Conservation (phyloP, 2,888 invertebrate species). For the Stegana nigrithorax region DNA sequence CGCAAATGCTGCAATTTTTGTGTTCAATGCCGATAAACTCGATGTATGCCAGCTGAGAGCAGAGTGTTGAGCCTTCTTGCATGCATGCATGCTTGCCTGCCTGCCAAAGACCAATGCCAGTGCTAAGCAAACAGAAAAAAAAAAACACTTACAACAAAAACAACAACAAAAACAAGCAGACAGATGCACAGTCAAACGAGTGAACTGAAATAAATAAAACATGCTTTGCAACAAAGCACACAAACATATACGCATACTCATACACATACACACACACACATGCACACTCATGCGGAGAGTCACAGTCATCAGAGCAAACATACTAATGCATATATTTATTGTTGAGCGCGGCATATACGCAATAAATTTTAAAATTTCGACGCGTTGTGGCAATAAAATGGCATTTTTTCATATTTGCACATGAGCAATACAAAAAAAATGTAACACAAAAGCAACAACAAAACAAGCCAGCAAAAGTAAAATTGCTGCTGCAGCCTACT, state of each 20-base stretch:
- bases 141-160: no score
- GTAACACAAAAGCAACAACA: no score
- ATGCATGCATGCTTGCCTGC: neutral
- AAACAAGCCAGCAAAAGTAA: neutral
- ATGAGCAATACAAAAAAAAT: no score
- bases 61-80: neutral
- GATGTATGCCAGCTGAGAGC: constrained; percentile 7
- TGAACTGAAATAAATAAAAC: neutral
- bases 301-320: no score
- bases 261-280: constrained; percentile 8
- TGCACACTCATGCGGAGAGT: neutral
- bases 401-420: constrained; percentile 58
- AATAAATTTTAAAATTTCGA: constrained; percentile 57
- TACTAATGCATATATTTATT: constrained; percentile 48
- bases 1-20: constrained; percentile 14
- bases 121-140: neutral
- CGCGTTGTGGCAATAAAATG: constrained; percentile 56
- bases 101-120: neutral
- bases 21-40: constrained; percentile 13
- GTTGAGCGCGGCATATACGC: constrained; percentile 51
- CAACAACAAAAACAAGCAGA: constrained; percentile 23
- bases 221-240: neutral
- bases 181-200: neutral
- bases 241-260: constrained; percentile 21
- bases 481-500: neutral